phyloP scores from a whole-genome alignment of 1,140 invertebrate species.

The Trachymyrmex cornetzi region DNA sequence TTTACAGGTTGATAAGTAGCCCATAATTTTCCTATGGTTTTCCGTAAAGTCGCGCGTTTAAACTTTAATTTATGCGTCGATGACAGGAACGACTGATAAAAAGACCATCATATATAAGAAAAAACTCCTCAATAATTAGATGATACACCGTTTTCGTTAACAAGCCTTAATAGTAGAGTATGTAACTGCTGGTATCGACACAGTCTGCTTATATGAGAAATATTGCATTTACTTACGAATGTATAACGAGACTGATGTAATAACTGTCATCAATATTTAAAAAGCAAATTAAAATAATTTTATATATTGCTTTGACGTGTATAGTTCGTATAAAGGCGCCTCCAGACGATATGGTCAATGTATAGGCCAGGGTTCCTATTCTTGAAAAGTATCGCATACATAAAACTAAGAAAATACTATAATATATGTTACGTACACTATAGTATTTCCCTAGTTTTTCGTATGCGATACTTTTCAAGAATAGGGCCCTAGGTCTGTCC shows the following conservation, averaged over 20 bases:
- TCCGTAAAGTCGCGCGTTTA: not conserved
- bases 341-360: too few species aligned
- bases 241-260: slow-evolving; percentile 6
- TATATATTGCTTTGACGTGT: not conserved
- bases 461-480: too few species aligned
- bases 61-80: slow-evolving; percentile 23
- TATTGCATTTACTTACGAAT: not conserved
- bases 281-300: not conserved
- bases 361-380: too few species aligned
- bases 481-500: too few species aligned
- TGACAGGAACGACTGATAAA: slow-evolving; percentile 18
- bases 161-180: not conserved
- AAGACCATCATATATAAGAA: not conserved
- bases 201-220: not conserved
- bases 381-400: too few species aligned
- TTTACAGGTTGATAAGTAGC: not conserved
- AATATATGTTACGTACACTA: too few species aligned
- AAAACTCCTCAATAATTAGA: slow-evolving; percentile 13
- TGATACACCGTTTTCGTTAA: slow-evolving; percentile 48
- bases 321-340: too few species aligned
- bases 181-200: not conserved
- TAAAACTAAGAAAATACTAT: too few species aligned
- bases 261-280: not conserved
- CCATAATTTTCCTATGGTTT: slow-evolving; percentile 49
- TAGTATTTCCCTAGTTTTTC: too few species aligned